These are phyloP conservation scores for Lycaena phlaeas DNA, from an alignment of 2,888 invertebrate genomes.

Conservation along the genomic window DNA sequence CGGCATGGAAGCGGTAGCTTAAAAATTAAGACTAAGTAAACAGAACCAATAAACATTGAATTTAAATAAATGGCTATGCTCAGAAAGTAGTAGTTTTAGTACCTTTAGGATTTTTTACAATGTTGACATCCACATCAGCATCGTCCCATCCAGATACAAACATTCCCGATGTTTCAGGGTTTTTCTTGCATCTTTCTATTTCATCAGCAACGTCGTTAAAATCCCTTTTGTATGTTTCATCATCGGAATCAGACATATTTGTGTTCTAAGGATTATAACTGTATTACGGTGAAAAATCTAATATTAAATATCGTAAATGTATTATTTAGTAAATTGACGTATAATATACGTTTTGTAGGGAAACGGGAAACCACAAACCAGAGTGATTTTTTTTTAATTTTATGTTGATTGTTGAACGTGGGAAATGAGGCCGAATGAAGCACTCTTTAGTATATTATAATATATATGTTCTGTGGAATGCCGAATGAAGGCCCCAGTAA, in stretches of 20 bases:
- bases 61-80: no score
- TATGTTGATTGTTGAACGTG: no score
- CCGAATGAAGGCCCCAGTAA: no score
- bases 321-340: neutral
- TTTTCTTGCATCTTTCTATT: conserved; percentile 48
- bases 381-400: neutral
- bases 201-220: conserved; percentile 49
- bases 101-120: conserved; percentile 82
- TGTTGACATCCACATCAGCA: conserved; percentile 79
- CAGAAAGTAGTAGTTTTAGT: no score
- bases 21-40: no score
- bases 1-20: no score
- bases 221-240: conserved; percentile 24
- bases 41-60: no score
- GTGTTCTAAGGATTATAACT: neutral
- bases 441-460: no score
- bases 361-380: neutral
- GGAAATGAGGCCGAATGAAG: no score
- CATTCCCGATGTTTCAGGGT: conserved; percentile 68
- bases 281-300: neutral
- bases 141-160: conserved; percentile 90
- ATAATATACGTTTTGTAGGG: neutral
- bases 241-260: conserved; percentile 27
- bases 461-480: no score
- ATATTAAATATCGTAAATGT: neutral